A percentile compares a stretch with the other conserved stretches of the same genome.
phyloP scores from a whole-genome alignment of 2,113 vertebrate genomes.

The Atractosteus spatula region DNA sequence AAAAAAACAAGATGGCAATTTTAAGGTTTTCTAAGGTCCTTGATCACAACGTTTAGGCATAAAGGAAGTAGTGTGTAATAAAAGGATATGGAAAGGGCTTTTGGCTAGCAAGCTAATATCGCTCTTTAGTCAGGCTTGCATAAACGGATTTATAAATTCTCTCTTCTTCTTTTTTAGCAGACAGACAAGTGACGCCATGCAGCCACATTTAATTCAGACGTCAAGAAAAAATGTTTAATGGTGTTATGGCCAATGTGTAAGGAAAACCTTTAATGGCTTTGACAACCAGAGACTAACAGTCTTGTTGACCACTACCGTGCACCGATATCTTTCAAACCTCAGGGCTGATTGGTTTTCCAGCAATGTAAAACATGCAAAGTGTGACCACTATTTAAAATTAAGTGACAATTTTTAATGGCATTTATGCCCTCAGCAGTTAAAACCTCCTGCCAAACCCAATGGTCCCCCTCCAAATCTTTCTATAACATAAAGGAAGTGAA shows the following conservation, averaged over 20 bases:
- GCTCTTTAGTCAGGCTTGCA: conserved; percentile 49
- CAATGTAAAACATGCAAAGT: conserved; percentile 55
- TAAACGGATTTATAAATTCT: conserved; percentile 54
- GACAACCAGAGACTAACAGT: conserved; percentile 37
- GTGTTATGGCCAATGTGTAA: conserved; percentile 42
- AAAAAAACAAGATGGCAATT: too few relatives aligned
- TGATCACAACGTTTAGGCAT: conserved; percentile 22
- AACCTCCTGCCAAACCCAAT: conserved; percentile 55
- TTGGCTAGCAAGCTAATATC: conserved; percentile 48
- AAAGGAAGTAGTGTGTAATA: conserved; percentile 25
- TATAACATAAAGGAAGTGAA: conserved; percentile 57
- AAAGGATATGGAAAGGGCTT: conserved; percentile 41
- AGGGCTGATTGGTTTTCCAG: conserved; percentile 60
- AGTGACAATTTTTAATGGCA: conserved; percentile 68
- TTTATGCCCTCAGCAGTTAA: conserved; percentile 65
- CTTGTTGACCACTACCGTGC: conserved; percentile 18
- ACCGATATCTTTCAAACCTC: conserved; percentile 36
- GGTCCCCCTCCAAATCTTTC: conserved; percentile 46
- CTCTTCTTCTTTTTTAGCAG: conserved; percentile 38
- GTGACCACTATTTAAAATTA: conserved; percentile 65
- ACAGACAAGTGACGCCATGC: conserved; percentile 45
- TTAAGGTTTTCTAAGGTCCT: too few relatives aligned
- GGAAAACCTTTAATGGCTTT: conserved; percentile 47
- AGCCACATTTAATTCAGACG: conserved; percentile 48
- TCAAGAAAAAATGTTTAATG: conserved; percentile 57